phyloP scores from a whole-genome alignment of 1,140 invertebrate species.

The Aphaenogaster rudis region DNA sequence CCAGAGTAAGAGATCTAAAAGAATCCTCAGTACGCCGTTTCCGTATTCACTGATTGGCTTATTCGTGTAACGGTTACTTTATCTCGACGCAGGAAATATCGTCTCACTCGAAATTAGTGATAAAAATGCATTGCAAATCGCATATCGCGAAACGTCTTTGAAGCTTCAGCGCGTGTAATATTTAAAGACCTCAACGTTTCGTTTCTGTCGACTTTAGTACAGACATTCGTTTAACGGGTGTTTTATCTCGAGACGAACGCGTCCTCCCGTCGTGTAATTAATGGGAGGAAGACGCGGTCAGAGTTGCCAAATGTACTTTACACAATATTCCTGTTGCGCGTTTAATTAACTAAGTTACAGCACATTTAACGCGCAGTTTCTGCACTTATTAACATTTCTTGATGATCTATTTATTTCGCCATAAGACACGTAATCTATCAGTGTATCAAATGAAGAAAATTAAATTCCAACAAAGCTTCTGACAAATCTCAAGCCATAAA shows the following conservation, averaged over 20 bases:
- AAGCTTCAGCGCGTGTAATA: background rate
- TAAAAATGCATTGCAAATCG: background rate
- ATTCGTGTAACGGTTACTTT: conserved; percentile 48
- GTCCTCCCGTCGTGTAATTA: conserved; percentile 34
- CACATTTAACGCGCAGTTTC: conserved; percentile 20
- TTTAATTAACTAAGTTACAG: conserved; percentile 50
- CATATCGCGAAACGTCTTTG: background rate
- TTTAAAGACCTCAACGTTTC: conserved; percentile 10
- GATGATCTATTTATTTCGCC: background rate
- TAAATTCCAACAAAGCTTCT: background rate
- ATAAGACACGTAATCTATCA: background rate
- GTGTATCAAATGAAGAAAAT: background rate
- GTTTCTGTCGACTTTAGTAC: conserved; percentile 22
- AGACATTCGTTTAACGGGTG: conserved; percentile 31
- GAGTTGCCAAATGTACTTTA: conserved; percentile 41
- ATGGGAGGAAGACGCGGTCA: conserved; percentile 12
- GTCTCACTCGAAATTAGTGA: conserved; percentile 29
- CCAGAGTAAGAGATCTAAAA: conserved; percentile 36
- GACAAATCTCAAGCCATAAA: background rate
- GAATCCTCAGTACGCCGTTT: conserved; percentile 3
- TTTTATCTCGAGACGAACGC: conserved; percentile 40
- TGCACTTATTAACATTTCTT: conserved; percentile 16
- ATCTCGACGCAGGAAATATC: conserved; percentile 30
- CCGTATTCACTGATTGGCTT: conserved; percentile 11
- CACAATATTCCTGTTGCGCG: conserved; percentile 40